Base-by-base conservation (phyloP, 2,888 invertebrate genomes). In the Lasioglossum pauxillum region DNA sequence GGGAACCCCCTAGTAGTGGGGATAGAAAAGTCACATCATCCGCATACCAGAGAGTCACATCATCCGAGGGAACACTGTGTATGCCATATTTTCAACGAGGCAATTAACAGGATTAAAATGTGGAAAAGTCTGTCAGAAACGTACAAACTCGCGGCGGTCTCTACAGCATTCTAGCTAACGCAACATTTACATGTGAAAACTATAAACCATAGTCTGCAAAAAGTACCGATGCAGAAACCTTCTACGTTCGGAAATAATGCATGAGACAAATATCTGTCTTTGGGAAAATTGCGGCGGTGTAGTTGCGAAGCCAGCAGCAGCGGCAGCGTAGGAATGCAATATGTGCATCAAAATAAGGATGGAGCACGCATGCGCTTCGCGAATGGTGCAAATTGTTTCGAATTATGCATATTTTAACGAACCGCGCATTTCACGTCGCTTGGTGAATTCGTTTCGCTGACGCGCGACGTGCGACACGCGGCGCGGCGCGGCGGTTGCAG, bases 321-420 rank as follows among this genome's bases (percentile, higher is more conserved):
- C 16, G 19, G 38, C 69, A 64, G 31, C 16, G 19, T 27, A 49
- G 31, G 23, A 49, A 49, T 35, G n/a, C 16, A n/a, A 46, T 46
- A 19, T n/a, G 53, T 41, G 38, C 67, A 77, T 69, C 49, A 38
- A 49, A 69, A 77, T 77, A 77, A 69, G 77, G 60, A 16, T 23
- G n/a, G n/a, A 35, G 35, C 16, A 5, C 31, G 46, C 77, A 67
- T 12, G n/a, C 44, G 49, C 31, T 35, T 27, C 35, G 77, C 67
- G 31, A 78, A 35, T 69, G 77, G 38, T 8, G 38, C 38, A 69
- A 78, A 78, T 78, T 78, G 77, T 69, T 78, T 71, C 77, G 77
- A 78, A 78, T 69, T 78, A 78, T 78, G 49, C 77, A 78, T 78
- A 78, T 78, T 78, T 78, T 78, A 78, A 71, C 69, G 77, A 71